Evolutionary conservation across 2,113 vertebrate species (phyloP).

Genomic region (Xiphophorus hellerii): DNA sequence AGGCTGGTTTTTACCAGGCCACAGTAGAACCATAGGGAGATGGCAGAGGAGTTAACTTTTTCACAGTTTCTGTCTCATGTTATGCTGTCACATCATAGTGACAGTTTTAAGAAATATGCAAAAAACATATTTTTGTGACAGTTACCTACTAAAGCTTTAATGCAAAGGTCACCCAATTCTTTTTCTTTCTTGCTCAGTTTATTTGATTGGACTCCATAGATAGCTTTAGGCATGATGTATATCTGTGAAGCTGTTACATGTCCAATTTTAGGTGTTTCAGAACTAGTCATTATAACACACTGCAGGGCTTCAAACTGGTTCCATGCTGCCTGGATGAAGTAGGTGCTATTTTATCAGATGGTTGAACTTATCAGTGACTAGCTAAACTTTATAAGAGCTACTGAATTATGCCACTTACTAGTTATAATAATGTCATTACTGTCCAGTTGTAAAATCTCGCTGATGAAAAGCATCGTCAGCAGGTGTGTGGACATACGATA

Average conservation of each 20-base stretch:
- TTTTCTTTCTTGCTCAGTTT: neutral
- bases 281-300: neutral
- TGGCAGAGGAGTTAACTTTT: too few species aligned
- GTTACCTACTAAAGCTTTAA: neutral
- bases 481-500: neutral
- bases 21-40: too few species aligned
- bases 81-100: too few species aligned
- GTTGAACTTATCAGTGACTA: neutral
- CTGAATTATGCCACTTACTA: neutral
- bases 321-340: neutral
- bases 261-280: neutral
- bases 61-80: too few species aligned
- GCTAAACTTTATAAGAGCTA: slow-evolving; percentile 14
- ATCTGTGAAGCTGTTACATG: neutral
- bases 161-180: neutral
- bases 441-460: neutral
- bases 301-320: neutral
- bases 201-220: neutral
- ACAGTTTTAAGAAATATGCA: too few species aligned
- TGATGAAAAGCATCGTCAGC: neutral
- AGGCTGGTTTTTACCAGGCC: too few species aligned
- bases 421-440: neutral
- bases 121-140: too few species aligned
- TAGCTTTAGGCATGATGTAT: slow-evolving; percentile 2
- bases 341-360: slow-evolving; percentile 4